Conservation (phyloP, 2,888 invertebrate genomes). For the Diadromus collaris region DNA sequence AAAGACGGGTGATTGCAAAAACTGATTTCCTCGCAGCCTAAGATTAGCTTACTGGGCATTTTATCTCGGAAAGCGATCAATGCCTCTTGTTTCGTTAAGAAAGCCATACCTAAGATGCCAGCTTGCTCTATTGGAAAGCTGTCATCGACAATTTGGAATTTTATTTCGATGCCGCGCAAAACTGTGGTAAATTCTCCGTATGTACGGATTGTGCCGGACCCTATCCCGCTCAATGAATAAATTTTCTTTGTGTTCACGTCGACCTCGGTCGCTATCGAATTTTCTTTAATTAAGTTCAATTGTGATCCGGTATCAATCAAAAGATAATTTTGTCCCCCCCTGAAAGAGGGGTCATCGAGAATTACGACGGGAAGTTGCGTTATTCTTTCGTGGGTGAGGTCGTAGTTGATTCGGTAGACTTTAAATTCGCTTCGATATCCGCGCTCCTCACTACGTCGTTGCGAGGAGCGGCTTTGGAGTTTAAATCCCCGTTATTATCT, state of each 20-base stretch:
- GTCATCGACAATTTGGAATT: constrained; percentile 40
- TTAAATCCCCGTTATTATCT: constrained; percentile 6
- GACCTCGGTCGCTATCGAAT: background rate
- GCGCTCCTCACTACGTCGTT: constrained; percentile 5
- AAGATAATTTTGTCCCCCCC: constrained; percentile 6
- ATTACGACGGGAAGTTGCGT: constrained; percentile 14
- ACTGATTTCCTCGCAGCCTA: constrained; percentile 2
- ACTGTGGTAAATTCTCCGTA: constrained; percentile 15
- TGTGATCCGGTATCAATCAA: constrained; percentile 34
- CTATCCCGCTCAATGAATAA: constrained; percentile 39
- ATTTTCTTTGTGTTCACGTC: constrained; percentile 15
- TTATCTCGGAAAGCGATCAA: constrained; percentile 24
- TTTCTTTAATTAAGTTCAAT: constrained; percentile 14
- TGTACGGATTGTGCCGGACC: constrained; percentile 27
- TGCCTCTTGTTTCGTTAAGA: constrained; percentile 28
- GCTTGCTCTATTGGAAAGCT: constrained; percentile 25
- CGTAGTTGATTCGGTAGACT: constrained; percentile 32
- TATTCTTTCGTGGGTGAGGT: background rate
- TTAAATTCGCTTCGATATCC: constrained; percentile 4
- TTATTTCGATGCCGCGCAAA: constrained; percentile 1
- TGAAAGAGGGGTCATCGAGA: background rate
- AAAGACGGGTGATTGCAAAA: constrained; percentile 16
- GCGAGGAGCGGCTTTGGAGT: constrained; percentile 29
- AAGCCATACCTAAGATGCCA: constrained; percentile 37
- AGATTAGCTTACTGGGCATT: constrained; percentile 9